These are phyloP conservation scores for Andricus curvator DNA, from an alignment of 2,888 invertebrate species.

Conservation along the genomic window DNA sequence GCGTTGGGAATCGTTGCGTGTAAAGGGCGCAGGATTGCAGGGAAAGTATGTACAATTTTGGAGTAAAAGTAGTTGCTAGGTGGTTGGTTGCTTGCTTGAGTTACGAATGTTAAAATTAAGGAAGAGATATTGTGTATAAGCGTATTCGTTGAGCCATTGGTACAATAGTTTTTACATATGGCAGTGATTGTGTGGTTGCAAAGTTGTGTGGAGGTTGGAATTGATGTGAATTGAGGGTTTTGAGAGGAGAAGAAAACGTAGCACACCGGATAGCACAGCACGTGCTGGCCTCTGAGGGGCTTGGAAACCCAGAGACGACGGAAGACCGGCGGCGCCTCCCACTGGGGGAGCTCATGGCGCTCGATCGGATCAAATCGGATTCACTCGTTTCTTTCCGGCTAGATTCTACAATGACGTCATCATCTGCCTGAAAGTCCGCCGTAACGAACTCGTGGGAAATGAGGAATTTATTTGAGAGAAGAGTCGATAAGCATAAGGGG, in stretches of 20 bases:
- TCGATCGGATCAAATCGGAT: slow-evolving; percentile 19
- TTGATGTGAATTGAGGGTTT: slow-evolving; percentile 50
- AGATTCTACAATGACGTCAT: slow-evolving; percentile 42
- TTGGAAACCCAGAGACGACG: slow-evolving; percentile 50
- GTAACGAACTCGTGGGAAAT: slow-evolving; percentile 8
- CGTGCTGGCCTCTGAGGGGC: slow-evolving; percentile 72
- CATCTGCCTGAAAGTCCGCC: slow-evolving; percentile 4
- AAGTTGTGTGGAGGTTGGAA: slow-evolving; percentile 45
- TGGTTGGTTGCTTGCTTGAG: neutral
- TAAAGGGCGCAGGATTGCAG: slow-evolving; percentile 13
- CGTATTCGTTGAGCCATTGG: slow-evolving; percentile 43
- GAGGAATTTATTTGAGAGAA: neutral
- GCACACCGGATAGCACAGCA: slow-evolving; percentile 70
- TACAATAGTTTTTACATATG: slow-evolving; percentile 29
- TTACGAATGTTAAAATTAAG: slow-evolving; percentile 21
- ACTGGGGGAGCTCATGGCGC: slow-evolving; percentile 32
- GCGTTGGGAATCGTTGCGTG: slow-evolving; percentile 37
- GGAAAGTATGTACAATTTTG: slow-evolving; percentile 46
- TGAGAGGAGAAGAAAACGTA: slow-evolving; percentile 46
- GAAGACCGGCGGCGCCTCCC: slow-evolving; percentile 51
- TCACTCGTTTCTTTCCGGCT: slow-evolving; percentile 47
- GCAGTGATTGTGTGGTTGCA: slow-evolving; percentile 1
- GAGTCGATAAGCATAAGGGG: slow-evolving; percentile 8
- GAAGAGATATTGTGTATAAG: slow-evolving; percentile 9
- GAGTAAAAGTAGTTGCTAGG: slow-evolving; percentile 13